Evolutionary conservation across 2,113 vertebrate species (phyloP).

Genomic region (Psittacula cyanocephala): DNA sequence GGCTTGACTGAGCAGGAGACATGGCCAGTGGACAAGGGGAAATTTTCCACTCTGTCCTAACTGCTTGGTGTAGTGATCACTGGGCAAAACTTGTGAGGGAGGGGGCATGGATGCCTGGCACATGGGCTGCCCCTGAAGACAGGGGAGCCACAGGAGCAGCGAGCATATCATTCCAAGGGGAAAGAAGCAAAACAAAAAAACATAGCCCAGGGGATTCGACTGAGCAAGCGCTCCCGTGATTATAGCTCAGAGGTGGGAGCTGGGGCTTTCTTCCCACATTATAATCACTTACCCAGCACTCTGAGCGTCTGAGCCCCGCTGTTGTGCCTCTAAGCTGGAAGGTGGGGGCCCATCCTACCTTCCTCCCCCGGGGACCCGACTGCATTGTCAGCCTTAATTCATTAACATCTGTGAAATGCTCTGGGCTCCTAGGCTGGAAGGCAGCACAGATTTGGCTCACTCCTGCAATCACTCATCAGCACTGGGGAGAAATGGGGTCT

Average conservation of each 20-base stretch:
- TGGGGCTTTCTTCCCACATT: slow-evolving; percentile 30
- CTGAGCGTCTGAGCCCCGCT: slow-evolving; percentile 4
- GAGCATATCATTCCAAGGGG: background rate
- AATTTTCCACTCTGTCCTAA: slow-evolving; percentile 37
- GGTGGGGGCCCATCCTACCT: slow-evolving; percentile 44
- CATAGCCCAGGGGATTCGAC: background rate
- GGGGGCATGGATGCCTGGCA: background rate
- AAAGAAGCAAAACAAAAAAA: background rate
- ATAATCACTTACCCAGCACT: slow-evolving; percentile 43
- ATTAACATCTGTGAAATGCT: slow-evolving; percentile 36
- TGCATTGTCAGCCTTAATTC: slow-evolving; percentile 46
- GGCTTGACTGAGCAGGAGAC: background rate
- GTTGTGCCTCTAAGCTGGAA: slow-evolving; percentile 30
- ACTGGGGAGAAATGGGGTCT: background rate
- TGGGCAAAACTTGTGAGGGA: background rate
- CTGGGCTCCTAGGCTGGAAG: background rate
- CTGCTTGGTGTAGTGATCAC: background rate
- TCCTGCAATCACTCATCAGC: background rate
- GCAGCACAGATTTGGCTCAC: background rate
- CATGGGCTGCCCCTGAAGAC: background rate
- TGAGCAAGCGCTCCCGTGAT: slow-evolving; percentile 25
- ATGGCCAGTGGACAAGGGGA: background rate
- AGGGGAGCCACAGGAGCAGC: background rate
- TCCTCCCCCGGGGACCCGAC: slow-evolving; percentile 2
- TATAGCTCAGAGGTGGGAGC: slow-evolving; percentile 42